These are phyloP conservation scores for Cheracebus regulus DNA, from an alignment of 2,797 vertebrate genomes.

Conservation along the genomic window DNA sequence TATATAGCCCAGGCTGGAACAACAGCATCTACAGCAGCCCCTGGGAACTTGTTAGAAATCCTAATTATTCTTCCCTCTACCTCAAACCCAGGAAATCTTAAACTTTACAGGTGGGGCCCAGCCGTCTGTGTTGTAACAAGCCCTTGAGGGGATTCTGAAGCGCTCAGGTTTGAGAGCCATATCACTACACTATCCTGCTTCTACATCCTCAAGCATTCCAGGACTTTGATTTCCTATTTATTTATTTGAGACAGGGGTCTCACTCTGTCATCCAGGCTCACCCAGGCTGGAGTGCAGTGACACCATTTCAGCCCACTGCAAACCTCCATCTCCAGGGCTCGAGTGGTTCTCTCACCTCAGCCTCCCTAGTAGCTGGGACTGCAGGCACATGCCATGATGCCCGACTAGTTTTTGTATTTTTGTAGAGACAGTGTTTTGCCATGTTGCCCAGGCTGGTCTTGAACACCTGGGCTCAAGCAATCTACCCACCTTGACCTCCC, in stretches of 20 bases:
- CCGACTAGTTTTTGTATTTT: neutral
- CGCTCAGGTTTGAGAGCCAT: neutral
- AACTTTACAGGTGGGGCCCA: neutral
- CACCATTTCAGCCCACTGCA: neutral
- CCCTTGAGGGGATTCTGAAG: neutral
- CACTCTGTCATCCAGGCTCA: neutral
- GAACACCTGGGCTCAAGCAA: neutral
- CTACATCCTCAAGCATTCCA: neutral
- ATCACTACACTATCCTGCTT: neutral
- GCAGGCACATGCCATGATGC: neutral
- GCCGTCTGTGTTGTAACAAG: neutral
- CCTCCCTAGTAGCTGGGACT: neutral
- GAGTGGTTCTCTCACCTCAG: neutral
- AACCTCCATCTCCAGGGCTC: neutral
- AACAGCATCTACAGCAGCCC: neutral
- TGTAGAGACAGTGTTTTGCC: neutral
- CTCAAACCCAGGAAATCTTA: neutral
- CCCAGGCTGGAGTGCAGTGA: neutral
- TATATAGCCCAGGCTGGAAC: neutral
- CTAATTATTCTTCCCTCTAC: constrained; percentile 5
- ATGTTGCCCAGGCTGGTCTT: neutral
- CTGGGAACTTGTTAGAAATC: constrained; percentile 56
- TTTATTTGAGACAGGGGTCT: neutral
- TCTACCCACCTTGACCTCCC: neutral
- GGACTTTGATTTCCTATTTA: no score